These are phyloP conservation scores for Helicoverpa assulta DNA, from an alignment of 2,888 invertebrate species.

Conservation along the genomic window DNA sequence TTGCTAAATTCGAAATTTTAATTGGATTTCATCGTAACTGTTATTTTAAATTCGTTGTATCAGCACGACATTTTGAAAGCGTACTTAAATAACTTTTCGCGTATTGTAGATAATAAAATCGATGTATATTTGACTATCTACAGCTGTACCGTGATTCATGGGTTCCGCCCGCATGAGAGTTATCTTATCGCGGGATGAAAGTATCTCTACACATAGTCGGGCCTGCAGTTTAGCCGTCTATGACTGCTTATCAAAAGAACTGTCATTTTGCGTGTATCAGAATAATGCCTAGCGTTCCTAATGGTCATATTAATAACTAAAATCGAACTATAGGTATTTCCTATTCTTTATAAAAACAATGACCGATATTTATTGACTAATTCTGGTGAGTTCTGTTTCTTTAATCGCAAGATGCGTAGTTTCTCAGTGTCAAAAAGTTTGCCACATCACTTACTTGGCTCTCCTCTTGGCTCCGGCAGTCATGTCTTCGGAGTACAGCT, in stretches of 20 bases:
- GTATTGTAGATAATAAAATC: background rate
- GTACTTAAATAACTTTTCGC: background rate
- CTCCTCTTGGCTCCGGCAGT: slow-evolving; percentile 76
- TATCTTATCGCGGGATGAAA: background rate
- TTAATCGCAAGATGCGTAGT: too few relatives aligned
- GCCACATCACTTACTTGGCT: slow-evolving; percentile 71
- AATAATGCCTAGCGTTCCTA: too few relatives aligned
- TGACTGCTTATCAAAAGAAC: background rate
- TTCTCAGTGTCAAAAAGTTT: background rate
- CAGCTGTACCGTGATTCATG: background rate
- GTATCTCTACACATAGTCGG: background rate
- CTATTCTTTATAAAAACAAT: too few relatives aligned
- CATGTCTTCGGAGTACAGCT: slow-evolving; percentile 84
- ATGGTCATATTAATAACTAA: too few relatives aligned
- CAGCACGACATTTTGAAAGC: slow-evolving; percentile 2
- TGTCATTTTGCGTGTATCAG: background rate
- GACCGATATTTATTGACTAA: too few relatives aligned
- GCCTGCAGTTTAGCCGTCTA: background rate
- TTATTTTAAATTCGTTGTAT: slow-evolving; percentile 34
- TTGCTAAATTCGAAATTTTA: slow-evolving; percentile 13
- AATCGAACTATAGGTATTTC: too few relatives aligned
- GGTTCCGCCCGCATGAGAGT: too few relatives aligned
- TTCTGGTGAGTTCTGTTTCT: too few relatives aligned
- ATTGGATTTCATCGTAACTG: slow-evolving; percentile 25
- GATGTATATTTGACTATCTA: background rate